Evolutionary conservation across 1,140 invertebrate genomes (phyloP).

Genomic region (Gonioctena quinquepunctata): DNA sequence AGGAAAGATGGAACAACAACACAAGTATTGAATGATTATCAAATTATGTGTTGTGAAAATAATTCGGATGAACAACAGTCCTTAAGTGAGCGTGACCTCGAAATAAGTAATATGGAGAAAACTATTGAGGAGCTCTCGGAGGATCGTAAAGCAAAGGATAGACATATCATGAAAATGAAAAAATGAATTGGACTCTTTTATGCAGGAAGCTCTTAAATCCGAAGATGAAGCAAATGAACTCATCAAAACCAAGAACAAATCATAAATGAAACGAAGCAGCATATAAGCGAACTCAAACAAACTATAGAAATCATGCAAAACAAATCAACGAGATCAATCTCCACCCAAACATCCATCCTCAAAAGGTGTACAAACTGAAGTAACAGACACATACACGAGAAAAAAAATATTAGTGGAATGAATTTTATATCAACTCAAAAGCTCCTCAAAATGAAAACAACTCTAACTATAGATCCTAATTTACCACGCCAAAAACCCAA

Average conservation of each 20-base stretch:
- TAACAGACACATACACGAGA: neutral
- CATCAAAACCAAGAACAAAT: neutral
- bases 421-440: neutral
- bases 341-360: neutral
- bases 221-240: neutral
- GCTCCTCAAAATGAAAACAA: neutral
- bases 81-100: neutral
- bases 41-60: neutral
- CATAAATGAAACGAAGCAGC: neutral
- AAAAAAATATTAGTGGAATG: neutral
- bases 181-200: constrained; percentile 1
- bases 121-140: neutral
- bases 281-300: constrained; percentile 4
- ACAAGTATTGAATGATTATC: constrained; percentile 4
- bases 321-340: neutral
- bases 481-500: neutral
- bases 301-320: neutral
- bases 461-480: neutral
- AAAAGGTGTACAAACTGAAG: neutral
- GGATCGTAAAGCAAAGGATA: neutral
- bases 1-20: too few species aligned
- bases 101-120: constrained; percentile 3
- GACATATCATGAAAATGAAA: neutral
- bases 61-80: neutral
- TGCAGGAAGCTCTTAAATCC: neutral